A percentile compares a stretch with the other conserved stretches of the same genome.
phyloP scores from a whole-genome alignment of 1,140 invertebrate species.

The Chlorops oryzae region DNA sequence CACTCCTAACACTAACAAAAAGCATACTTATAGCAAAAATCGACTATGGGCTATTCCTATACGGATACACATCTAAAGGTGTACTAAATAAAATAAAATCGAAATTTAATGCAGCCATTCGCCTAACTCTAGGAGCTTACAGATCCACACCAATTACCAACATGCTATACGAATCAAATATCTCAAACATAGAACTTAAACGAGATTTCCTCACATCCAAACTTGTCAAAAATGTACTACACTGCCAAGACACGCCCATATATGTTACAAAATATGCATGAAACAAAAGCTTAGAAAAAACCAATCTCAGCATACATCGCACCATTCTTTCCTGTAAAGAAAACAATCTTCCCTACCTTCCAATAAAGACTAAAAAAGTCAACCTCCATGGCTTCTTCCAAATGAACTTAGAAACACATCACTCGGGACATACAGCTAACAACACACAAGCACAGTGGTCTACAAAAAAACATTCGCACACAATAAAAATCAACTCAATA shows the following conservation, averaged over 20 bases:
- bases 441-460: background rate
- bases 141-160: background rate
- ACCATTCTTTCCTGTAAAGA: background rate
- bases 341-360: background rate
- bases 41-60: slow-evolving; percentile 12
- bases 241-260: background rate
- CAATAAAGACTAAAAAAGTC: background rate
- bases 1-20: slow-evolving; percentile 9
- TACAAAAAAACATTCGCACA: background rate
- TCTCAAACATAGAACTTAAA: background rate
- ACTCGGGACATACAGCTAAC: background rate
- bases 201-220: background rate
- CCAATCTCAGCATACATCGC: background rate
- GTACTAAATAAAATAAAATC: slow-evolving; percentile 4
- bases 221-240: background rate
- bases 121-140: slow-evolving; percentile 4
- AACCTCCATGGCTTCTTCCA: background rate
- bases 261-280: background rate
- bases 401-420: background rate
- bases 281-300: background rate
- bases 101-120: background rate
- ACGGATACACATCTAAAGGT: slow-evolving; percentile 4
- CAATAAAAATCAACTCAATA: slow-evolving; percentile 8
- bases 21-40: slow-evolving; percentile 12
- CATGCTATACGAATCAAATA: background rate